phyloP scores from a whole-genome alignment of 2,113 vertebrate genomes.

The Lota lota region DNA sequence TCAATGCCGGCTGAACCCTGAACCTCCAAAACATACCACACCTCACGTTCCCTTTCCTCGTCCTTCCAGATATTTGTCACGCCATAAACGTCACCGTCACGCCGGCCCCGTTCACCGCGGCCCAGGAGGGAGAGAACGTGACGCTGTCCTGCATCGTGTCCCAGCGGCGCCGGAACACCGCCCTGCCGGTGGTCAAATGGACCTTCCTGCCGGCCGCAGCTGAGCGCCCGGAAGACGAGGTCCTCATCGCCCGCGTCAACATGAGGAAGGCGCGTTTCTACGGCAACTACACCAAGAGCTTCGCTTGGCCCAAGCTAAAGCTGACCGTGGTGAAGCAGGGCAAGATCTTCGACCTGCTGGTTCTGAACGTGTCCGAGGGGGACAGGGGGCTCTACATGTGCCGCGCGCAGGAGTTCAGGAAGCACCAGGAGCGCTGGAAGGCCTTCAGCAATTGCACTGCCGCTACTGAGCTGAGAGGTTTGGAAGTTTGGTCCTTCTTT shows the following conservation, averaged over 20 bases:
- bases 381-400: slow-evolving; percentile 90
- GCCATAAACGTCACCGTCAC: slow-evolving; percentile 89
- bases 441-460: slow-evolving; percentile 86
- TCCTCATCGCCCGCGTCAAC: slow-evolving; percentile 88
- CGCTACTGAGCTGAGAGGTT: slow-evolving; percentile 75
- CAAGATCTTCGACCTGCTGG: slow-evolving; percentile 78
- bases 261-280: slow-evolving; percentile 87
- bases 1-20: no score
- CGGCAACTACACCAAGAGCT: slow-evolving; percentile 85
- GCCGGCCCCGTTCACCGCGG: slow-evolving; percentile 81
- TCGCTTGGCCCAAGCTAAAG: slow-evolving; percentile 79
- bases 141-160: slow-evolving; percentile 85
- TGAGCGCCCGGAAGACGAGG: slow-evolving; percentile 69
- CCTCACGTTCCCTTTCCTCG: background rate
- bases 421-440: slow-evolving; percentile 86
- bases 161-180: slow-evolving; percentile 79
- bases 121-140: slow-evolving; percentile 83
- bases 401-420: slow-evolving; percentile 90
- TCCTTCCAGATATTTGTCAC: slow-evolving; percentile 75
- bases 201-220: slow-evolving; percentile 70
- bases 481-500: background rate
- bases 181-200: slow-evolving; percentile 88
- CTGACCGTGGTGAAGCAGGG: slow-evolving; percentile 80
- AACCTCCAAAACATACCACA: no score
- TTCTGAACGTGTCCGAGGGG: slow-evolving; percentile 75